phyloP scores from a whole-genome alignment of 1,140 invertebrate species.

The Nomia melanderi region DNA sequence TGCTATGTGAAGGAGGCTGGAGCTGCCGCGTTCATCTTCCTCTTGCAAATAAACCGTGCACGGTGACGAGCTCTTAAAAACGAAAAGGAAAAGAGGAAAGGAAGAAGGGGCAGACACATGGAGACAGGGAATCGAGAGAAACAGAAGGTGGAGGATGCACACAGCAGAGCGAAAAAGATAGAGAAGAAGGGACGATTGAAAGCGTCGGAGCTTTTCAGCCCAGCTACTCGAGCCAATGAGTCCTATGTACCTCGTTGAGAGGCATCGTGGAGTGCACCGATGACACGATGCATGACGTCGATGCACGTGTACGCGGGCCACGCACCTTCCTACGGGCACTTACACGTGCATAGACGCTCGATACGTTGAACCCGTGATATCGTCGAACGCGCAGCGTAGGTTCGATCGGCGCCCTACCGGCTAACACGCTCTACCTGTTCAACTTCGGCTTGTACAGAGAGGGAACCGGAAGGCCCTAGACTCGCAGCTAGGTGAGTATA shows the following conservation, averaged over 20 bases:
- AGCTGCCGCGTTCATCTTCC: constrained; percentile 1
- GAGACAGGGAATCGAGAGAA: neutral
- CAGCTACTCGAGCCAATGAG: constrained; percentile 45
- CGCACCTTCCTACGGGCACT: too few species aligned
- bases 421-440: too few species aligned
- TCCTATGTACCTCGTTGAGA: constrained; percentile 44
- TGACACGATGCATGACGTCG: constrained; percentile 48
- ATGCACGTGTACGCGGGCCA: constrained; percentile 10
- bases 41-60: neutral
- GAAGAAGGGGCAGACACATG: neutral
- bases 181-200: neutral
- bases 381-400: constrained; percentile 3
- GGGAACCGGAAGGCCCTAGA: constrained; percentile 29
- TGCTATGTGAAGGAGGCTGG: neutral
- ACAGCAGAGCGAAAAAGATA: neutral
- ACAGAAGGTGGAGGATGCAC: neutral
- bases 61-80: neutral
- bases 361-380: constrained; percentile 20
- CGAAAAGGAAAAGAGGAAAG: too few species aligned
- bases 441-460: neutral
- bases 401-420: neutral
- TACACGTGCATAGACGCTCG: constrained; percentile 9
- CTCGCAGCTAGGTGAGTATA: constrained; percentile 61
- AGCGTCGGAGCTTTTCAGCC: constrained; percentile 25
- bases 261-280: constrained; percentile 54